A percentile compares a stretch with the other conserved stretches of the same genome.
These are phyloP conservation scores for Gnathonemus longibarbis DNA, from an alignment of 2,113 vertebrate species.

Conservation along the genomic window DNA sequence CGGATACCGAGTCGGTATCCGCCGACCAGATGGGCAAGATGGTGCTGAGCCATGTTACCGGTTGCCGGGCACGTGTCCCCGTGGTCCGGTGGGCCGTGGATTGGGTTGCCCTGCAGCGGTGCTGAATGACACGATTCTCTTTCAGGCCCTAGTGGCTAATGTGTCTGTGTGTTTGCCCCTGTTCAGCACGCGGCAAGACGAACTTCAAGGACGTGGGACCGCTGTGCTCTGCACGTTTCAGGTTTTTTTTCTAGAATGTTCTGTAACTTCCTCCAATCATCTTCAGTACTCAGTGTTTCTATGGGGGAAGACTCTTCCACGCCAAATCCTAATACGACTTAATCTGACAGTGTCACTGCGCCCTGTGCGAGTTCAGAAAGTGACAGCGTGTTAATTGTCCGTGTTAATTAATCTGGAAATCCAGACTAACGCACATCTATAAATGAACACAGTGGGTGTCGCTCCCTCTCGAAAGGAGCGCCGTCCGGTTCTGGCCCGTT, in stretches of 20 bases:
- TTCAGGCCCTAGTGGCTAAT: slow-evolving; percentile 55
- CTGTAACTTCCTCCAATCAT: not conserved
- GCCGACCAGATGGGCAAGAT: not conserved
- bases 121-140: slow-evolving; percentile 43
- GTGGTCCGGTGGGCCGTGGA: slow-evolving; percentile 28
- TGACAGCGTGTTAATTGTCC: not conserved
- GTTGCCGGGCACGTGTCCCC: slow-evolving; percentile 18
- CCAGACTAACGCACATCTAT: not conserved
- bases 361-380: not conserved
- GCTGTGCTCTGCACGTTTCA: not conserved
- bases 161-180: not conserved
- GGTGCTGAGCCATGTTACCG: not conserved
- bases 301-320: not conserved
- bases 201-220: not conserved
- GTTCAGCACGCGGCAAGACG: not conserved
- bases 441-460: not conserved
- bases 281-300: not conserved
- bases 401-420: not conserved
- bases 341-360: not conserved
- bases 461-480: not conserved
- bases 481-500: not conserved
- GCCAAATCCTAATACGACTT: not conserved
- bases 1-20: not conserved
- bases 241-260: not conserved
- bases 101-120: slow-evolving; percentile 36